These are phyloP conservation scores for Tholera decimalis DNA, from an alignment of 2,888 invertebrate genomes.

Conservation along the genomic window DNA sequence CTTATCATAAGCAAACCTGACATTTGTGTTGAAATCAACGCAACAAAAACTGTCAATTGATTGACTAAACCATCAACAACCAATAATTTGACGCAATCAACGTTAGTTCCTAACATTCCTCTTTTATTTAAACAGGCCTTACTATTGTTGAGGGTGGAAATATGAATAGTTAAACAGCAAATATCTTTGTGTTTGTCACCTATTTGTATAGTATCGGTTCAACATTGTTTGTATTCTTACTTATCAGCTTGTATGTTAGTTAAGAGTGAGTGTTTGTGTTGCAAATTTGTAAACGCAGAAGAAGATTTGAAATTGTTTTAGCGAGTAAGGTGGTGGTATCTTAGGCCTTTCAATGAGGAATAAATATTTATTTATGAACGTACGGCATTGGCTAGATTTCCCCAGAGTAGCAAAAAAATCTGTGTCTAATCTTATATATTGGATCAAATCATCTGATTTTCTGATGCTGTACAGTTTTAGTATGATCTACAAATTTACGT, in stretches of 20 bases:
- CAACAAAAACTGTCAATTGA: not conserved
- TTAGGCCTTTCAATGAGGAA: constrained; percentile 5
- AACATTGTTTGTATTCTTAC: constrained; percentile 13
- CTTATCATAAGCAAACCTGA: too few species aligned
- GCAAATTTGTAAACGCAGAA: constrained; percentile 5
- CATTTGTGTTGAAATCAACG: not conserved
- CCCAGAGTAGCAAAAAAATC: constrained; percentile 20
- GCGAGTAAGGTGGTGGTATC: not conserved
- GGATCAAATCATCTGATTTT: constrained; percentile 14
- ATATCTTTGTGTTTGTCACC: constrained; percentile 1
- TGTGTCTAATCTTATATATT: constrained; percentile 1
- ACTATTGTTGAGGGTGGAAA: not conserved
- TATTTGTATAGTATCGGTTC: constrained; percentile 21
- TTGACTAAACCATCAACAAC: not conserved
- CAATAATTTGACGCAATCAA: not conserved
- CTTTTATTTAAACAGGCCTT: not conserved
- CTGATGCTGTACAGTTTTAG: not conserved
- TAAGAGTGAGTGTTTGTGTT: constrained; percentile 8
- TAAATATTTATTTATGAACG: constrained; percentile 40
- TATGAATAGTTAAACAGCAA: constrained; percentile 10
- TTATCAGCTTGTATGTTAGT: constrained; percentile 21
- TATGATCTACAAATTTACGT: not conserved
- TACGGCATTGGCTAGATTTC: constrained; percentile 23
- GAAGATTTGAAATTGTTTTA: constrained; percentile 21
- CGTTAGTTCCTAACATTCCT: not conserved